Evolutionary conservation across 2,113 vertebrate species (phyloP).

Genomic region (Myiozetetes cayanensis): DNA sequence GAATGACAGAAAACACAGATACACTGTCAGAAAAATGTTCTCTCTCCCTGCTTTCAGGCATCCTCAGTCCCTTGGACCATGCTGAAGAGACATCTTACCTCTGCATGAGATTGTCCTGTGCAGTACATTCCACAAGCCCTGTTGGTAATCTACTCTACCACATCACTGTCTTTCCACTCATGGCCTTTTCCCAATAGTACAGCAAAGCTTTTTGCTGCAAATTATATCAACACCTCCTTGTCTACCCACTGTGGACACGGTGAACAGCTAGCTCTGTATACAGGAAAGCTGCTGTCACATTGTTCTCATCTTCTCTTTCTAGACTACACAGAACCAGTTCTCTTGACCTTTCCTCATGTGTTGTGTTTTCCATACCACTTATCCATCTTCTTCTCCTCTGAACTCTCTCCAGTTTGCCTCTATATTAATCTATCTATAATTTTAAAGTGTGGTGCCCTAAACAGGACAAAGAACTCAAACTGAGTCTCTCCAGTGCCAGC

Average conservation of each 20-base stretch:
- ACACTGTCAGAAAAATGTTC: background rate
- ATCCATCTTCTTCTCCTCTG: background rate
- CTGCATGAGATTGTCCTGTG: background rate
- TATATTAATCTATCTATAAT: background rate
- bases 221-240: background rate
- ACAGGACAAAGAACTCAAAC: background rate
- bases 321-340: slow-evolving; percentile 20
- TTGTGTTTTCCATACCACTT: background rate
- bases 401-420: background rate
- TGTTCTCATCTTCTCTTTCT: background rate
- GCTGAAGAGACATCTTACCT: background rate
- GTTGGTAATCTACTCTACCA: background rate
- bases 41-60: background rate
- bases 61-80: background rate
- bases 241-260: rapidly evolving
- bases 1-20: background rate
- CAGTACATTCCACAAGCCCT: background rate
- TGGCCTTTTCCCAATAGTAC: background rate
- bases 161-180: background rate
- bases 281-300: background rate
- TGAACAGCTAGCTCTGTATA: background rate
- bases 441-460: background rate
- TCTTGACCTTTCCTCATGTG: background rate
- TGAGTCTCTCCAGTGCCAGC: background rate
- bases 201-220: background rate